Percentiles rank a stretch among this genome's conserved stretches.
Conservation (phyloP, 2,113 vertebrate species). For the Malurus alboscapulatus region DNA sequence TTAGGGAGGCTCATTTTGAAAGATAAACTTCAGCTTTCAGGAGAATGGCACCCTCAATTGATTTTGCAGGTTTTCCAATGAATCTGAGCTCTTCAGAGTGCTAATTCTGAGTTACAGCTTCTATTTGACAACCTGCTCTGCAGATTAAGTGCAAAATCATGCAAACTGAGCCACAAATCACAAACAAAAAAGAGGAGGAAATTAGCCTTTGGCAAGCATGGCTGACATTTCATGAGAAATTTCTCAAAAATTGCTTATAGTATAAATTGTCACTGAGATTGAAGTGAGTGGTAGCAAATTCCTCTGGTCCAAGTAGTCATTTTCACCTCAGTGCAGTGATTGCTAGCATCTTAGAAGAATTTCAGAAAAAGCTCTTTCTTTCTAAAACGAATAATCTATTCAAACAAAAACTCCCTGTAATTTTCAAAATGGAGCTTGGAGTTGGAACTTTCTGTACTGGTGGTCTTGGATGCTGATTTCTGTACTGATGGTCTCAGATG, state of each 20-base stretch:
- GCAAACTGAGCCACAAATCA: conserved; percentile 26
- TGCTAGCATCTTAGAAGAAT: not conserved
- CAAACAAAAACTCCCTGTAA: not conserved
- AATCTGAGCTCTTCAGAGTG: not conserved
- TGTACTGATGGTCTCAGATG: not conserved
- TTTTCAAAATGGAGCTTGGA: conserved; percentile 17
- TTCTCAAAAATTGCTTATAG: not conserved
- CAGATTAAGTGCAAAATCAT: conserved; percentile 37
- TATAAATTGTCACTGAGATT: not conserved
- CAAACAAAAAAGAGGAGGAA: not conserved
- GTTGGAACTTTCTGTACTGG: not conserved
- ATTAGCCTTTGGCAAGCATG: not conserved
- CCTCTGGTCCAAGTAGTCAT: not conserved
- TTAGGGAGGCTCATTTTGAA: conserved; percentile 1
- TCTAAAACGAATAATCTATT: conserved; percentile 29
- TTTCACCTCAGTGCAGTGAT: not conserved
- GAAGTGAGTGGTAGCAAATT: not conserved
- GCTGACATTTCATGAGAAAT: conserved; percentile 28
- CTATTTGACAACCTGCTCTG: not conserved
- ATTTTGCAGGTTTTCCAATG: conserved; percentile 3
- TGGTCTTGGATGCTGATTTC: not conserved
- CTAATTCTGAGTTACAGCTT: conserved; percentile 48
- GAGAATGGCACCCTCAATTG: not conserved
- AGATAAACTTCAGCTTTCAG: not conserved
- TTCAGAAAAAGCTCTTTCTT: not conserved